A percentile compares a stretch with the other conserved stretches of the same genome.
Evolutionary conservation across 1,140 invertebrate species (phyloP).

Genomic region (Drosophila navojoa): DNA sequence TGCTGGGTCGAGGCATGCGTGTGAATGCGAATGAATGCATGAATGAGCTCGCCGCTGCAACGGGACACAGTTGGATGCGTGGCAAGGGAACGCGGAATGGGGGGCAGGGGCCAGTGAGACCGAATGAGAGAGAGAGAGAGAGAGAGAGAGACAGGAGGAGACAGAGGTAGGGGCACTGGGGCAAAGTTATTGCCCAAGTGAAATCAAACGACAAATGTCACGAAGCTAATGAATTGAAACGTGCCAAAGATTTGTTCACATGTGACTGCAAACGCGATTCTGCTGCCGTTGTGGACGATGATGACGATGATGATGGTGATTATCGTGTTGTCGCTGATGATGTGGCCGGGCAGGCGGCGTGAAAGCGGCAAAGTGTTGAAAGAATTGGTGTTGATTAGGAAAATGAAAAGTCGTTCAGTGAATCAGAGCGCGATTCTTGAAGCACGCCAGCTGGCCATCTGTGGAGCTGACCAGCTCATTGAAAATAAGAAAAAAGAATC

Average conservation of each 20-base stretch:
- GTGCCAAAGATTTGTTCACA: slow-evolving; percentile 68
- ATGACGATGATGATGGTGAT: slow-evolving; percentile 27
- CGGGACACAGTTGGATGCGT: slow-evolving; percentile 12
- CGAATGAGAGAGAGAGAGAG: too few relatives aligned
- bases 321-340: slow-evolving; percentile 6
- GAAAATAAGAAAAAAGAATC: slow-evolving; percentile 37
- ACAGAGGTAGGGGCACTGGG: neutral
- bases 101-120: neutral
- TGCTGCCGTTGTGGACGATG: slow-evolving; percentile 17
- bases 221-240: slow-evolving; percentile 81
- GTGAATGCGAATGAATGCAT: slow-evolving; percentile 77
- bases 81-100: slow-evolving; percentile 10
- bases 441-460: slow-evolving; percentile 1
- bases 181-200: slow-evolving; percentile 66
- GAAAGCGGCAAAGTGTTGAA: slow-evolving; percentile 18
- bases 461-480: slow-evolving; percentile 20
- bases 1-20: slow-evolving; percentile 34
- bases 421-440: neutral
- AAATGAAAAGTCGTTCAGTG: slow-evolving; percentile 14
- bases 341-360: neutral
- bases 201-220: slow-evolving; percentile 81
- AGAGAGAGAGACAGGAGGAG: too few relatives aligned
- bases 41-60: slow-evolving; percentile 59
- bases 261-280: slow-evolving; percentile 37
- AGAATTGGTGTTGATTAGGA: slow-evolving; percentile 26